These are phyloP conservation scores for Branchipolynoe longqiensis DNA, from an alignment of 2,888 invertebrate genomes.

Conservation along the genomic window DNA sequence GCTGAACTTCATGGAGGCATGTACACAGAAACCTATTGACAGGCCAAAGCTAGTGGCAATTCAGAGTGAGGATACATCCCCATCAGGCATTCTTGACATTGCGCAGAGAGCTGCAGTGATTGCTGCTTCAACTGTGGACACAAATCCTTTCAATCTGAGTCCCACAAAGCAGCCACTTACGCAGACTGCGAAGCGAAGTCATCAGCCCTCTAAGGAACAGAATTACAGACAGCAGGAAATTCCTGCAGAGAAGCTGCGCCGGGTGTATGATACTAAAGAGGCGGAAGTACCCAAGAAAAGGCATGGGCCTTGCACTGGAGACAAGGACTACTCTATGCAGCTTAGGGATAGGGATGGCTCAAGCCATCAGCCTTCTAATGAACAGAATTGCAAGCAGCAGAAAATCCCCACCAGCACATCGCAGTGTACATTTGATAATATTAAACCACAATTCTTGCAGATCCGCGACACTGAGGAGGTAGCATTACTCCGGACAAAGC, in stretches of 20 bases:
- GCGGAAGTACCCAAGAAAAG: background rate
- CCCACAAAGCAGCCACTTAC: background rate
- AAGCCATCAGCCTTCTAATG: too few relatives aligned
- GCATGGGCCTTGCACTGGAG: too few relatives aligned
- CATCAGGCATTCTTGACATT: too few relatives aligned
- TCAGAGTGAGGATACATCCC: background rate
- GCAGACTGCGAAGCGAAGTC: background rate
- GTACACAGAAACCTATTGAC: background rate
- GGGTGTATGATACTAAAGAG: background rate
- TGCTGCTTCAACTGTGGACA: background rate
- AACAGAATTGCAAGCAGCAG: too few relatives aligned
- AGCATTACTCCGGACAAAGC: background rate
- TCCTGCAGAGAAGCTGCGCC: background rate
- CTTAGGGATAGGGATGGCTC: too few relatives aligned
- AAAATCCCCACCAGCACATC: background rate
- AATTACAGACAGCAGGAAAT: background rate
- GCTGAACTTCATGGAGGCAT: conserved; percentile 9
- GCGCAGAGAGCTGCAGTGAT: too few relatives aligned
- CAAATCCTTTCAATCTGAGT: background rate
- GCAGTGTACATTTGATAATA: background rate
- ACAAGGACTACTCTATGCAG: too few relatives aligned
- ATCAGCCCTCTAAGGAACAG: background rate
- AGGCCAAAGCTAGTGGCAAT: conserved; percentile 28
- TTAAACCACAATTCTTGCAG: conserved; percentile 6
- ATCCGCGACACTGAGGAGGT: background rate